Evolutionary conservation across 1,140 invertebrate genomes (phyloP).

Genomic region (Drosophila rhopaloa): DNA sequence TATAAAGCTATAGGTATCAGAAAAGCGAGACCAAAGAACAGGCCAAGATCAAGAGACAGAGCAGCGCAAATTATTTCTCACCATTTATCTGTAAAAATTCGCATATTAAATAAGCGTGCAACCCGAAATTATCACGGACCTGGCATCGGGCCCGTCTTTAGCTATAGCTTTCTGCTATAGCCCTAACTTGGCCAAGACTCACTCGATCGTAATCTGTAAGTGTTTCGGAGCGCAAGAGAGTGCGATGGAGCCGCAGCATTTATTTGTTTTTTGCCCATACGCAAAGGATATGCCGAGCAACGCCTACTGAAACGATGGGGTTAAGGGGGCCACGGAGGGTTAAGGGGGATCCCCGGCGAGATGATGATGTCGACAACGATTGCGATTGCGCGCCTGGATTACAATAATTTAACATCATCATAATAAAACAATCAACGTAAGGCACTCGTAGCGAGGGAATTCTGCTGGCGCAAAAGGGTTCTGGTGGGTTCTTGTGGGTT

Average conservation of each 20-base stretch:
- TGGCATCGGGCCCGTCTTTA: constrained; percentile 57
- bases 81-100: constrained; percentile 83
- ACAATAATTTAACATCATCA: constrained; percentile 85
- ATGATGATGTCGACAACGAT: constrained; percentile 83
- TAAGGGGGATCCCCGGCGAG: constrained; percentile 37
- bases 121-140: constrained; percentile 80
- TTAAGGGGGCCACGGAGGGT: not conserved
- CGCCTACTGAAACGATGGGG: constrained; percentile 49
- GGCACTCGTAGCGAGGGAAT: constrained; percentile 53
- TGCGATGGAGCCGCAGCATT: constrained; percentile 42
- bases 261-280: constrained; percentile 79
- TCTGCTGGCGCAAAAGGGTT: constrained; percentile 8
- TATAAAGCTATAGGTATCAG: constrained; percentile 23
- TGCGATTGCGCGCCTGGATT: constrained; percentile 83
- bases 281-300: constrained; percentile 77
- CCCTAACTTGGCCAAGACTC: constrained; percentile 47
- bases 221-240: constrained; percentile 40
- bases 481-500: constrained; percentile 10
- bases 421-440: constrained; percentile 84
- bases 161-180: not conserved
- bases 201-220: constrained; percentile 79
- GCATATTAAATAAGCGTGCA: constrained; percentile 83
- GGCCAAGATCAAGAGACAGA: constrained; percentile 50
- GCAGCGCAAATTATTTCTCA: constrained; percentile 83
- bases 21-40: constrained; percentile 17